Percentiles rank a stretch among this genome's conserved stretches.
Conservation (phyloP, 2,113 vertebrate genomes). For the Rattus rattus region DNA sequence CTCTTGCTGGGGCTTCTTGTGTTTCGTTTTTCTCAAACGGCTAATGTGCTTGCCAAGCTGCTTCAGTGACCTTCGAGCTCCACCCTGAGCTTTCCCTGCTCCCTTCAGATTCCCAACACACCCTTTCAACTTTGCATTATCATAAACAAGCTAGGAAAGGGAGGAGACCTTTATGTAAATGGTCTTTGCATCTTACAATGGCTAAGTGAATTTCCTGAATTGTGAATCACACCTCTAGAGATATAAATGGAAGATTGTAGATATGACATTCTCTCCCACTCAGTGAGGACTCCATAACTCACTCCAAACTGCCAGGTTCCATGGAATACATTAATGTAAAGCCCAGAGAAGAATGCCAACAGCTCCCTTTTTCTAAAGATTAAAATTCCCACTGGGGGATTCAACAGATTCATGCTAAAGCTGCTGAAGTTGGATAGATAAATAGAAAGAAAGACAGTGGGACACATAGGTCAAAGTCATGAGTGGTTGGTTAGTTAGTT, state of each 20-base stretch:
- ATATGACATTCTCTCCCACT: conserved; percentile 69
- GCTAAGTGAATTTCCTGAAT: conserved; percentile 74
- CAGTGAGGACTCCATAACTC: conserved; percentile 75
- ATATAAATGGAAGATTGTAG: conserved; percentile 72
- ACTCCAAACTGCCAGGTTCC: conserved; percentile 59
- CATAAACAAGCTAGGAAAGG: conserved; percentile 30
- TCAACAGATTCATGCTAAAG: conserved; percentile 57
- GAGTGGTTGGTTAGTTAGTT: background rate
- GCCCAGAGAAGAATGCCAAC: conserved; percentile 71
- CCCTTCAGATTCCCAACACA: background rate
- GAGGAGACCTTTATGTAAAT: background rate
- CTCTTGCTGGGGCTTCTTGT: background rate
- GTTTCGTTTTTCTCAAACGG: background rate
- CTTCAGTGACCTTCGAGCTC: background rate
- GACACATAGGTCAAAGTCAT: background rate
- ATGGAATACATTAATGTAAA: conserved; percentile 68
- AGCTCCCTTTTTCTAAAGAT: conserved; percentile 50
- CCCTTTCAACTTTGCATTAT: background rate
- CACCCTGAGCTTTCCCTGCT: background rate
- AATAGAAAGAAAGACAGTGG: conserved; percentile 5
- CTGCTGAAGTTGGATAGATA: background rate
- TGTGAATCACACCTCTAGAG: conserved; percentile 74
- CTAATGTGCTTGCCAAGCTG: background rate
- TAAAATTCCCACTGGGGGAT: background rate
- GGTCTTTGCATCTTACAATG: conserved; percentile 63